Conservation (phyloP, 2,888 invertebrate species). For the Xanthia icteritia region DNA sequence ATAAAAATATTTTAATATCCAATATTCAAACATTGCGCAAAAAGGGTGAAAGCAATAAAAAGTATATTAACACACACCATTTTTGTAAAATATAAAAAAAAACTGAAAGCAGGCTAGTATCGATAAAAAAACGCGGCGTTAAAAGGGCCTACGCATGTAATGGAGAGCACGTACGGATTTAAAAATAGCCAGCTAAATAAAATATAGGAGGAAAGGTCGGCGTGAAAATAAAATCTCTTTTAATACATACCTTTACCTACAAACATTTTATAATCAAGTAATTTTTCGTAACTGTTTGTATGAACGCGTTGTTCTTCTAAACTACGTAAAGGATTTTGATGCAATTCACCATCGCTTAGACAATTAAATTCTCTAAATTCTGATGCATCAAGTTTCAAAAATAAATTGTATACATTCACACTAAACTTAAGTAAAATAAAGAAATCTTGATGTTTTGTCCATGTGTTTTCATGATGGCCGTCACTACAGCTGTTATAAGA, state of each 20-base stretch:
- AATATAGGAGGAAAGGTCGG: neutral
- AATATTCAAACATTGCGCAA: slow-evolving; percentile 6
- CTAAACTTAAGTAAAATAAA: no score
- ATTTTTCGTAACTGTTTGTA: no score
- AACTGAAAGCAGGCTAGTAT: neutral
- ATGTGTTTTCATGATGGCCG: no score
- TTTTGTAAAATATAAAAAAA: slow-evolving; percentile 14
- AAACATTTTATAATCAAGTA: neutral
- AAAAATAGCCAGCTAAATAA: neutral
- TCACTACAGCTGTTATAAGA: no score
- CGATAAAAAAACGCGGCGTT: slow-evolving; percentile 20
- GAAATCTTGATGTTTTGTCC: no score
- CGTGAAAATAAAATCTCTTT: slow-evolving; percentile 12
- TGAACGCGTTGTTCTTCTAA: no score
- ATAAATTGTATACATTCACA: no score
- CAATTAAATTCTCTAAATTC: no score
- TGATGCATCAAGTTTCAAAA: no score
- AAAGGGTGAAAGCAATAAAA: slow-evolving; percentile 37
- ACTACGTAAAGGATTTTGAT: no score
- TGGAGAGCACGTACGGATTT: slow-evolving; percentile 12
- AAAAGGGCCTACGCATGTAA: neutral
- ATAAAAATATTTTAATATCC: slow-evolving; percentile 11
- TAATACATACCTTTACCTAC: neutral
- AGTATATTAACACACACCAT: slow-evolving; percentile 10
- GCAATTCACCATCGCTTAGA: no score